Evolutionary conservation across 92 coral and sea anemone species (phyloP).

Genomic region (Actinernus sp.): DNA sequence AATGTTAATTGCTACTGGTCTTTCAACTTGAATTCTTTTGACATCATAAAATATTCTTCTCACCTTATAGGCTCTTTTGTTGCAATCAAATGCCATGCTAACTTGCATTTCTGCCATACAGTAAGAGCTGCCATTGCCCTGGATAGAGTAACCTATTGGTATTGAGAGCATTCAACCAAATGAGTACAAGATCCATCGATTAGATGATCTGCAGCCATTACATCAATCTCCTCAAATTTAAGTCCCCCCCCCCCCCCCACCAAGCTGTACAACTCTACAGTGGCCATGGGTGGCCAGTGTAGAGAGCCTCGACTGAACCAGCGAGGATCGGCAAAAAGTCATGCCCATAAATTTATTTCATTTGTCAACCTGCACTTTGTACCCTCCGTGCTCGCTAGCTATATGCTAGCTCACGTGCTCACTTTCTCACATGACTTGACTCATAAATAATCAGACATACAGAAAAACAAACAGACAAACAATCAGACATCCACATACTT

Average conservation of each 20-base stretch:
- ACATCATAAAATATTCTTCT: neutral
- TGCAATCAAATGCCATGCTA: conserved; percentile 91
- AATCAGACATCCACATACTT: neutral
- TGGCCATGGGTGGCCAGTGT: too few relatives aligned
- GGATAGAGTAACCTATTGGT: conserved; percentile 85
- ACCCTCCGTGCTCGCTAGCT: too few relatives aligned
- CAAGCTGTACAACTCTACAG: too few relatives aligned
- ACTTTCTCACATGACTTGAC: neutral
- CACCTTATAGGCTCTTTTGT: conserved; percentile 95
- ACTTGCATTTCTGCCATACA: conserved; percentile 93
- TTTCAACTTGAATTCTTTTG: too few relatives aligned
- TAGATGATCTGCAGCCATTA: too few relatives aligned
- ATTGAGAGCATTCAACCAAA: neutral
- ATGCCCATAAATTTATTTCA: too few relatives aligned
- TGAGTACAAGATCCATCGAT: neutral
- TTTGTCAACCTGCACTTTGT: too few relatives aligned
- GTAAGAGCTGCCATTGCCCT: conserved; percentile 96
- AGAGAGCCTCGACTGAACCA: too few relatives aligned
- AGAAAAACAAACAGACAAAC: neutral
- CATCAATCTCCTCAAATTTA: too few relatives aligned
- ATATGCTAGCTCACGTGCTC: too few relatives aligned
- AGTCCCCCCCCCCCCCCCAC: too few relatives aligned
- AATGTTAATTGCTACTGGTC: neutral
- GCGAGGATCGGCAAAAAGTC: too few relatives aligned
- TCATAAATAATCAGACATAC: neutral